Conservation (phyloP, 2,113 vertebrate species). For the Pleuronectes platessa region DNA sequence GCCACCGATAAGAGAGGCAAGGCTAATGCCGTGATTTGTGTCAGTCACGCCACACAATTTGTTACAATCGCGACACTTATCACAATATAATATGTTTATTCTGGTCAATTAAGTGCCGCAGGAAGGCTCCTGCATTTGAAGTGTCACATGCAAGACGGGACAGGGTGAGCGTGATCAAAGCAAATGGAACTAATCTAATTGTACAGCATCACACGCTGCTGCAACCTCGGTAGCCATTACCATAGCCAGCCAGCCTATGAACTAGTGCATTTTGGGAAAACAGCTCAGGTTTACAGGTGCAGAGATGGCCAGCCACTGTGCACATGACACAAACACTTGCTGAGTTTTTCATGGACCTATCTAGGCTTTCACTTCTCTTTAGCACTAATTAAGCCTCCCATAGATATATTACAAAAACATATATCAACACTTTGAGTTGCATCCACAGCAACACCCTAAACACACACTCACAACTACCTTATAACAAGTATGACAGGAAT, state of each 20-base stretch:
- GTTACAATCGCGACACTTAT: conserved; percentile 82
- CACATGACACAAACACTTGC: neutral
- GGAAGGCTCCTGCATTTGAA: conserved; percentile 71
- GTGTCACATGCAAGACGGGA: conserved; percentile 75
- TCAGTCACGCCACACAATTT: conserved; percentile 81
- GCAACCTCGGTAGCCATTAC: conserved; percentile 45
- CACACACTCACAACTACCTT: neutral
- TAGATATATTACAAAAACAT: neutral
- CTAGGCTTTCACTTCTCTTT: neutral
- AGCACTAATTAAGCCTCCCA: neutral
- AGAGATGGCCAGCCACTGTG: conserved; percentile 9
- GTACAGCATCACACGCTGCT: conserved; percentile 62
- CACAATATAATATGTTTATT: conserved; percentile 84
- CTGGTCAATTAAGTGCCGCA: conserved; percentile 81
- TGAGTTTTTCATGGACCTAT: neutral
- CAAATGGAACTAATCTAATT: conserved; percentile 82
- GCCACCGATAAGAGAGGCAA: conserved; percentile 79
- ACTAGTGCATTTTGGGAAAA: conserved; percentile 55
- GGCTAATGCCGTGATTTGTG: conserved; percentile 82
- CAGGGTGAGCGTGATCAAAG: conserved; percentile 72
- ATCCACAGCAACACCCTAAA: neutral
- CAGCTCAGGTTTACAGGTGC: conserved; percentile 23
- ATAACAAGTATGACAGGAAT: conserved; percentile 27
- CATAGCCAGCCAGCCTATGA: conserved; percentile 31
- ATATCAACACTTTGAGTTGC: neutral